A percentile compares a stretch with the other conserved stretches of the same genome.
Conservation (phyloP, 1,140 invertebrate genomes). For the Vanessa atalanta region DNA sequence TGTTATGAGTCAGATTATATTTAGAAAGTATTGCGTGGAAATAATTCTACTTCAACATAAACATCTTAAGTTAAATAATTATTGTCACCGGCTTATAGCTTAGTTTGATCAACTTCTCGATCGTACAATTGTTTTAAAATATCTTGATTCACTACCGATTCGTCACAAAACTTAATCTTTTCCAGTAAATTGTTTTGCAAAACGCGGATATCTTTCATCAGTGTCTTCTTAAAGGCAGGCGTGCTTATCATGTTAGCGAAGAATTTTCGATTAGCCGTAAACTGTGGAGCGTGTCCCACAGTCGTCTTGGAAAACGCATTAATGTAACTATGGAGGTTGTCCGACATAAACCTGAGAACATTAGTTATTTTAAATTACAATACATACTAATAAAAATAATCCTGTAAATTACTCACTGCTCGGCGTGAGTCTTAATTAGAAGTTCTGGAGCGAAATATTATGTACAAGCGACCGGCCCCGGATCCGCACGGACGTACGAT, state of each 20-base stretch:
- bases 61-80: too few species aligned
- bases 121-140: conserved; percentile 56
- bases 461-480: too few species aligned
- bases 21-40: too few species aligned
- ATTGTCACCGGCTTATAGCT: conserved; percentile 31
- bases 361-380: conserved; percentile 2
- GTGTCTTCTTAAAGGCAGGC: conserved; percentile 52
- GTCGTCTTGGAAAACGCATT: conserved; percentile 64
- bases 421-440: too few species aligned
- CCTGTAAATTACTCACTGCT: too few species aligned
- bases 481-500: too few species aligned
- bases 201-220: conserved; percentile 48
- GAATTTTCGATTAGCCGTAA: conserved; percentile 63
- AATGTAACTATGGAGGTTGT: conserved; percentile 54
- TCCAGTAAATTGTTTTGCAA: conserved; percentile 47
- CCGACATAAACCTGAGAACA: conserved; percentile 56
- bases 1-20: too few species aligned
- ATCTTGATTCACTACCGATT: conserved; percentile 50
- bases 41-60: too few species aligned
- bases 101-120: conserved; percentile 56
- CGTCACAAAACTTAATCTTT: conserved; percentile 62
- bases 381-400: too few species aligned
- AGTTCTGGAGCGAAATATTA: too few species aligned
- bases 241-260: conserved; percentile 64
- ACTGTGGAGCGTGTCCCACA: conserved; percentile 58